A percentile compares a stretch with the other conserved stretches of the same genome.
Evolutionary conservation across 1,140 invertebrate species (phyloP).

Genomic region (Drosophila aff.): DNA sequence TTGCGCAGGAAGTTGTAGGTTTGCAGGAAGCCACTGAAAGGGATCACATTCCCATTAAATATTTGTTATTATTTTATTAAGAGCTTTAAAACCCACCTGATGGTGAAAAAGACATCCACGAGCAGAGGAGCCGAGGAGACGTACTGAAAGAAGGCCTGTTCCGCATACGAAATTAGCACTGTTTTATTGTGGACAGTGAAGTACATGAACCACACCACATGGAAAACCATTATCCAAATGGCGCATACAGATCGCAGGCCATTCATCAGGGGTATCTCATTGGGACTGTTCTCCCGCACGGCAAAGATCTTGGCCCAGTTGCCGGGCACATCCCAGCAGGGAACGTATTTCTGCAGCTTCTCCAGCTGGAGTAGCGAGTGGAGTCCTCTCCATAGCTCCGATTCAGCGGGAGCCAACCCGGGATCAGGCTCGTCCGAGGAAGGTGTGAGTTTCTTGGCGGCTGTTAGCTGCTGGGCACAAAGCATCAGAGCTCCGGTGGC

Average conservation of each 20-base stretch:
- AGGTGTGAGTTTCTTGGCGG: slow-evolving; percentile 19
- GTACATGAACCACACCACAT: slow-evolving; percentile 84
- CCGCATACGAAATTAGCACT: slow-evolving; percentile 78
- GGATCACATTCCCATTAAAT: neutral
- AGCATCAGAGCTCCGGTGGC: slow-evolving; percentile 67
- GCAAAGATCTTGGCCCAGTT: slow-evolving; percentile 77
- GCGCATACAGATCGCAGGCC: slow-evolving; percentile 80
- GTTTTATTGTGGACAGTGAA: slow-evolving; percentile 82
- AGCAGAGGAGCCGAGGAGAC: slow-evolving; percentile 81
- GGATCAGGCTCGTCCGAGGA: slow-evolving; percentile 18
- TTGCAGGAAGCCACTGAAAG: slow-evolving; percentile 77
- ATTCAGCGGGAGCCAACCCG: slow-evolving; percentile 61
- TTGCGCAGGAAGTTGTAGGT: slow-evolving; percentile 81
- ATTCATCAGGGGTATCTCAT: slow-evolving; percentile 80
- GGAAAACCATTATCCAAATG: slow-evolving; percentile 83
- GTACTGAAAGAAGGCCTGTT: slow-evolving; percentile 80
- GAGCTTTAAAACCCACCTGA: slow-evolving; percentile 57
- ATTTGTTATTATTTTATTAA: neutral
- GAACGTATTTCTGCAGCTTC: slow-evolving; percentile 53
- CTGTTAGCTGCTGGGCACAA: slow-evolving; percentile 62
- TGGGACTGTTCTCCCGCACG: slow-evolving; percentile 39
- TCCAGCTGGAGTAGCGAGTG: slow-evolving; percentile 49
- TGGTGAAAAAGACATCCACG: slow-evolving; percentile 85
- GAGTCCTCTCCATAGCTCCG: slow-evolving; percentile 64
- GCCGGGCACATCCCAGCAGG: slow-evolving; percentile 76